Evolutionary conservation across 2,888 invertebrate genomes (phyloP).

Genomic region (Ectobius pallidus): DNA sequence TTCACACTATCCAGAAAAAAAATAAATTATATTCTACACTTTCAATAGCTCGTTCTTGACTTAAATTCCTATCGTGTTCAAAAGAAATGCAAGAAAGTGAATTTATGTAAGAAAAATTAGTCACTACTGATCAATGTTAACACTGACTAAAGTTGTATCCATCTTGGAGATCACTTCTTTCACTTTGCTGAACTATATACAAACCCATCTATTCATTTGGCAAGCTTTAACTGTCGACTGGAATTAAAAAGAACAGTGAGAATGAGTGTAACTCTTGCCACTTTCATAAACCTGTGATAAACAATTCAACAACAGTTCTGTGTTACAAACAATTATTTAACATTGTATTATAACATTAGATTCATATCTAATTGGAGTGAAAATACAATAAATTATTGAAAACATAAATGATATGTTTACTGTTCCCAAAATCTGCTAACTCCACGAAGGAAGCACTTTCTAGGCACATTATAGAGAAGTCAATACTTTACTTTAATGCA

Average conservation of each 20-base stretch:
- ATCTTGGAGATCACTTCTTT: neutral
- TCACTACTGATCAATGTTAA: neutral
- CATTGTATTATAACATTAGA: neutral
- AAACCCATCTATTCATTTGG: neutral
- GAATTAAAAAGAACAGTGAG: neutral
- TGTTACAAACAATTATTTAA: neutral
- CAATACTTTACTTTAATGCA: neutral
- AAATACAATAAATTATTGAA: neutral
- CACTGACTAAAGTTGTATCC: neutral
- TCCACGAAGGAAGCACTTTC: neutral
- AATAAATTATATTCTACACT: neutral
- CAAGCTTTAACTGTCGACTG: neutral
- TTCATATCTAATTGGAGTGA: neutral
- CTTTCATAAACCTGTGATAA: slow-evolving; percentile 31
- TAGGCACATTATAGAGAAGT: neutral
- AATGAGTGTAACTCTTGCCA: neutral
- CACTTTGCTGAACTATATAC: neutral
- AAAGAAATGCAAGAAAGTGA: neutral
- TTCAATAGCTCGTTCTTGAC: neutral
- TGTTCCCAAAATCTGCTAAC: slow-evolving; percentile 2
- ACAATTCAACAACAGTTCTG: neutral
- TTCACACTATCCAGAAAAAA: neutral
- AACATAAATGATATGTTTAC: slow-evolving; percentile 2
- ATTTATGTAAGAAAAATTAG: neutral
- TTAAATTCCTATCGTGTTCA: neutral